Percentiles rank a stretch among this genome's conserved stretches.
These are phyloP conservation scores for Lepus townsendii DNA, from an alignment of 2,797 vertebrate species.

Conservation along the genomic window DNA sequence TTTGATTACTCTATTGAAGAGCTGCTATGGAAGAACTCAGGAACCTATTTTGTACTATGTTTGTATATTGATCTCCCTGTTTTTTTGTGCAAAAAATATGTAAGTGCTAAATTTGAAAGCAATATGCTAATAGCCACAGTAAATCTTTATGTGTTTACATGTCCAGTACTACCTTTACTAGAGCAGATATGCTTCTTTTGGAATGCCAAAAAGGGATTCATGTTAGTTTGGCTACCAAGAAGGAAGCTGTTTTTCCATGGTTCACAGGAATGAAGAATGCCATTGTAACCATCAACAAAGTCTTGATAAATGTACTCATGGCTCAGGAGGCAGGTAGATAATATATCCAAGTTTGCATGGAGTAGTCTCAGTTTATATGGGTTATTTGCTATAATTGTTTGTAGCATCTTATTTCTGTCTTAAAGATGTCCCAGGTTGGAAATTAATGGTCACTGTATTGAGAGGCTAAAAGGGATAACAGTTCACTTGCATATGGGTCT, in stretches of 20 bases:
- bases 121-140: too few relatives aligned
- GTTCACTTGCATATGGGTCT: rapidly evolving
- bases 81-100: not conserved
- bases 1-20: not conserved
- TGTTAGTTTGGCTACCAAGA: not conserved
- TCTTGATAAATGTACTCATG: not conserved
- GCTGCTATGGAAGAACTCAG: not conserved
- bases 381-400: not conserved
- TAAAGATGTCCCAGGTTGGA: not conserved
- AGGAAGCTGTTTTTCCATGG: not conserved
- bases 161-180: not conserved
- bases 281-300: not conserved
- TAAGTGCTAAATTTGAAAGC: not conserved
- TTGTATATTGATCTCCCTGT: not conserved
- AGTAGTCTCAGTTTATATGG: not conserved
- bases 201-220: not conserved
- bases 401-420: not conserved
- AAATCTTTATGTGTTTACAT: not conserved
- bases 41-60: not conserved
- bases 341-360: not conserved
- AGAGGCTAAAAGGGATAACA: not conserved
- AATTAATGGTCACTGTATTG: not conserved
- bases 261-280: not conserved
- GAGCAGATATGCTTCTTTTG: not conserved
- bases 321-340: not conserved